These are phyloP conservation scores for Phenganax stokvisi DNA, from an alignment of 92 coral and sea anemone genomes.

Conservation along the genomic window DNA sequence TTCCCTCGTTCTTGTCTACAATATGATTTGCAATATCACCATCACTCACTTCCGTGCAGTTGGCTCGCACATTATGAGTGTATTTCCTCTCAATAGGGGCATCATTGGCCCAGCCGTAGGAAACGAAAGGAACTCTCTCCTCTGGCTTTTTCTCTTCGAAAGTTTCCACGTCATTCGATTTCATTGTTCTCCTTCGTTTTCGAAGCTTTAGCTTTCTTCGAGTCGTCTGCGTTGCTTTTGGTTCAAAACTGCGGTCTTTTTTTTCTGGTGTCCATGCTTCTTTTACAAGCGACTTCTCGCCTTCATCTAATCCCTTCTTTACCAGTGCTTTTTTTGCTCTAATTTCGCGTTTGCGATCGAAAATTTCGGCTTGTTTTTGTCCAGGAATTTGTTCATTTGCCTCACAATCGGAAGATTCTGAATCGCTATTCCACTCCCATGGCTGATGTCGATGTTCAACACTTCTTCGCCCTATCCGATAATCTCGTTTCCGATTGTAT, in stretches of 20 bases:
- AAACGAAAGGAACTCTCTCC: constrained; percentile 58
- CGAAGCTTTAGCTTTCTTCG: constrained; percentile 17
- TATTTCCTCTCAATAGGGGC: constrained; percentile 76
- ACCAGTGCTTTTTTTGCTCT: constrained; percentile 13
- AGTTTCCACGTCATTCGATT: neutral
- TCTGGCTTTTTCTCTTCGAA: constrained; percentile 30
- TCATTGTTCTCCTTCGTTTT: constrained; percentile 8
- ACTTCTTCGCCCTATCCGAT: constrained; percentile 82
- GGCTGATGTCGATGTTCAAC: constrained; percentile 90
- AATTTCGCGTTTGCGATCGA: neutral
- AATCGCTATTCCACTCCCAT: constrained; percentile 86
- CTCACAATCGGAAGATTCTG: constrained; percentile 57
- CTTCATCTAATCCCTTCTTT: neutral
- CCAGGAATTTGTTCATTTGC: neutral
- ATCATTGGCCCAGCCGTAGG: constrained; percentile 97
- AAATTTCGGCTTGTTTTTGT: neutral
- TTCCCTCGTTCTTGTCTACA: no score
- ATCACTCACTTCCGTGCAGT: constrained; percentile 64
- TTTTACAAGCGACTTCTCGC: constrained; percentile 37
- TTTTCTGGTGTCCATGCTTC: constrained; percentile 52
- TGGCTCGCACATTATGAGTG: constrained; percentile 84
- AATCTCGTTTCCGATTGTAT: constrained; percentile 62
- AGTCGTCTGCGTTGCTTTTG: neutral
- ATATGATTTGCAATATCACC: neutral
- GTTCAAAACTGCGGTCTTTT: neutral